These are phyloP conservation scores for Lycodopsis pacificus DNA, from an alignment of 2,797 vertebrate species.

Conservation along the genomic window DNA sequence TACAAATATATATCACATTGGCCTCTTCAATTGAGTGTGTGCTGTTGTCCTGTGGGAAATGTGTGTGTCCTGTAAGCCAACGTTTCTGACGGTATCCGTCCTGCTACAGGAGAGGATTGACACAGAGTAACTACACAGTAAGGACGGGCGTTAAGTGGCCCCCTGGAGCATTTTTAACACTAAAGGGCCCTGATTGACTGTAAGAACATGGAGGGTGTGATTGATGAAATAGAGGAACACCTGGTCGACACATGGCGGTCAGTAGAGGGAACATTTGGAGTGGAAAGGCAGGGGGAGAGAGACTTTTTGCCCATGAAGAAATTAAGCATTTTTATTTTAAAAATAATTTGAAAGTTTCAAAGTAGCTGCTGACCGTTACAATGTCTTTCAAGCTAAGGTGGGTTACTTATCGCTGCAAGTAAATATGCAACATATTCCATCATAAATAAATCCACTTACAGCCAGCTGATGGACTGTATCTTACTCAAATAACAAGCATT, in stretches of 20 bases:
- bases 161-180: constrained; percentile 55
- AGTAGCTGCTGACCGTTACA: not conserved
- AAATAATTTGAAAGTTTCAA: too few relatives aligned
- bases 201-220: constrained; percentile 42
- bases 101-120: constrained; percentile 26
- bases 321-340: not conserved
- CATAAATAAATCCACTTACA: not conserved
- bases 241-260: constrained; percentile 60
- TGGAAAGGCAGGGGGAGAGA: not conserved
- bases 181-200: constrained; percentile 43
- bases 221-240: constrained; percentile 56
- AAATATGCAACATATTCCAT: not conserved
- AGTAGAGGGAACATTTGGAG: constrained; percentile 8
- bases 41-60: not conserved
- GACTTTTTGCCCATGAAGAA: not conserved
- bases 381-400: not conserved
- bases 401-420: not conserved
- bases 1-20: not conserved
- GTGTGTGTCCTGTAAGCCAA: not conserved
- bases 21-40: not conserved
- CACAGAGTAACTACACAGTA: constrained; percentile 40
- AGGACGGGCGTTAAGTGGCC: constrained; percentile 58
- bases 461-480: not conserved
- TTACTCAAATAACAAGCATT: constrained; percentile 2
- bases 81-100: constrained; percentile 11